Evolutionary conservation across 2,797 vertebrate genomes (phyloP), one percentile per base, ranked within the genome.

Genomic region (Chelon auratus): DNA sequence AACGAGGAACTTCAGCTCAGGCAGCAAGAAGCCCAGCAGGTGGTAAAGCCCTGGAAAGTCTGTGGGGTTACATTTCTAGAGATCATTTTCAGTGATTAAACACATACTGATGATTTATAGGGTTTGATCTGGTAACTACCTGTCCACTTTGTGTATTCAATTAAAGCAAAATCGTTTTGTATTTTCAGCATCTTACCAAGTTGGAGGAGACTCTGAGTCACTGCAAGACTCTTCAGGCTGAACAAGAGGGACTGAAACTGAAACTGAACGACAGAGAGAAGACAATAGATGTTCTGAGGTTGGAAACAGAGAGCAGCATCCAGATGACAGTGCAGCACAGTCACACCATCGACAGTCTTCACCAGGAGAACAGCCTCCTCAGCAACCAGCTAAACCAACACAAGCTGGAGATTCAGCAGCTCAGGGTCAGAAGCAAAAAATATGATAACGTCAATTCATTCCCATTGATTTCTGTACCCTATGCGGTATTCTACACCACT

Each of bases 351-450:
- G 86, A 93, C 9, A 83, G 77, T 2, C 89, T 91, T 40, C 82
- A 84, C 52, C 78, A 84, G 1, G 94, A 97, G 58, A 96, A 94
- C 61, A 89, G 75, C 40, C 91, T 92, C 74, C 93, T 97, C 43
- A 76, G 82, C 61, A 92, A 93, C 65, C 94, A 95, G 82, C 87
- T 92, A 2, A 88, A 82, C 20, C 92, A 91, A 3, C 88, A 89
- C 72, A 95, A 93, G 63, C 45, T 92, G 61, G 79, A 95, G 65
- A 85, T 89, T 48, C 87, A 95, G 77, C 91, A 95, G 62, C 85
- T 96, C 33, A 90, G 82, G 93, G 96, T 96, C 17, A 77, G 84
- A 42, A 67, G 26, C 37, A 45, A 3, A 51, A 24, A 24, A 22
- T 36, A 12, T 15, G 4, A n/a, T 43, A 5, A 55, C 4, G 15